A percentile compares a stretch with the other conserved stretches of the same genome.
Conservation (phyloP, 2,113 vertebrate genomes). For the Vulpes ferrilata region DNA sequence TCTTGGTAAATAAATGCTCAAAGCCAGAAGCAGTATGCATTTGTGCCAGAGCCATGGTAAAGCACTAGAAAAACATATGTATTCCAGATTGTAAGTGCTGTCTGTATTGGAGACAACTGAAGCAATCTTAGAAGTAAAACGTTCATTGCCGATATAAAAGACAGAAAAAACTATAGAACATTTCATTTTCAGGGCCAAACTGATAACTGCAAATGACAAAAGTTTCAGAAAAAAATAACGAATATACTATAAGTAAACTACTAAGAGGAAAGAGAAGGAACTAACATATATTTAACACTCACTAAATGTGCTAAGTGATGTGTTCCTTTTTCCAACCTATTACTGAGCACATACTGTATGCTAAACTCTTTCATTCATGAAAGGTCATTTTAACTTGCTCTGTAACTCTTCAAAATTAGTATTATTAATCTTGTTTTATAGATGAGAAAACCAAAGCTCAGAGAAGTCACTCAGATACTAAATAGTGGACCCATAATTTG, state of each 20-base stretch:
- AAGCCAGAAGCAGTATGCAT: slow-evolving; percentile 49
- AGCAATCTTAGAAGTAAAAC: slow-evolving; percentile 46
- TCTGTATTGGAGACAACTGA: slow-evolving; percentile 15
- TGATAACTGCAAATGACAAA: slow-evolving; percentile 33
- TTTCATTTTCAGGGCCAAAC: slow-evolving; percentile 42
- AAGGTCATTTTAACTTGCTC: slow-evolving; percentile 41
- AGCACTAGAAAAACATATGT: slow-evolving; percentile 73
- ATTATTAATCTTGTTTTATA: neutral
- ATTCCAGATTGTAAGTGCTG: slow-evolving; percentile 38
- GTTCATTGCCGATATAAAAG: slow-evolving; percentile 3
- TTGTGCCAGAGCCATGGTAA: slow-evolving; percentile 36
- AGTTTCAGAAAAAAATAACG: slow-evolving; percentile 31
- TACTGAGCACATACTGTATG: neutral
- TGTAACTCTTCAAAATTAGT: slow-evolving; percentile 47
- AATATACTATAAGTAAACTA: neutral
- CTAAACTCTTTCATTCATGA: neutral
- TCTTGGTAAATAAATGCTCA: slow-evolving; percentile 67
- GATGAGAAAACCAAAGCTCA: slow-evolving; percentile 52
- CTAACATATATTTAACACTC: neutral
- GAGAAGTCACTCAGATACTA: neutral
- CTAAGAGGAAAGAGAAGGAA: slow-evolving; percentile 52
- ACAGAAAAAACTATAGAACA: neutral
- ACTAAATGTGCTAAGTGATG: neutral
- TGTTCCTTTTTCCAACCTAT: neutral
- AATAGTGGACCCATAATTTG: slow-evolving; percentile 37